Percentiles rank a stretch among this genome's conserved stretches.
Conservation (phyloP, 2,888 invertebrate genomes). For the Ophraella communa region DNA sequence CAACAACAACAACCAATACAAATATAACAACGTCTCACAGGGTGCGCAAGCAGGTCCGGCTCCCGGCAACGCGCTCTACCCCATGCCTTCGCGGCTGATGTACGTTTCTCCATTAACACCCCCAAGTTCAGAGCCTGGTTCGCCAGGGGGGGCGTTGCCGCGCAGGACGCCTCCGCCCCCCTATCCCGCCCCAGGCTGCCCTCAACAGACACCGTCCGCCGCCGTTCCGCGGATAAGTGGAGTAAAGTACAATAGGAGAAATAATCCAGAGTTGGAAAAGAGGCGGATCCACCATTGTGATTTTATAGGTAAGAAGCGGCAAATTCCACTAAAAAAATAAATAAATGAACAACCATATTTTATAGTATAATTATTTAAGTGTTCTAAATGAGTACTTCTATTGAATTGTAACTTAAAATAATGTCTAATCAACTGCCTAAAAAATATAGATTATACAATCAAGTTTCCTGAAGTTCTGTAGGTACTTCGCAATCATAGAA, state of each 20-base stretch:
- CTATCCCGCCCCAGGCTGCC: slow-evolving; percentile 68
- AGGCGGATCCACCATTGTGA: slow-evolving; percentile 95
- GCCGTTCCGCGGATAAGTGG: slow-evolving; percentile 49
- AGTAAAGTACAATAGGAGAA: slow-evolving; percentile 87
- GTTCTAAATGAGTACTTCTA: too few species aligned
- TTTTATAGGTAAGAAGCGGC: slow-evolving; percentile 76
- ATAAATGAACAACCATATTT: too few species aligned
- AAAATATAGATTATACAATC: too few species aligned
- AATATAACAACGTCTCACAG: slow-evolving; percentile 51
- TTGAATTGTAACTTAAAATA: too few species aligned
- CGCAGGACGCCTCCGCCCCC: slow-evolving; percentile 80
- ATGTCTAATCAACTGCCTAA: too few species aligned
- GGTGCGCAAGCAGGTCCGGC: slow-evolving; percentile 55
- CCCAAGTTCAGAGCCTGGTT: slow-evolving; percentile 87
- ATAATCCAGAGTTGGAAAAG: slow-evolving; percentile 96
- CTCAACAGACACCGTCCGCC: slow-evolving; percentile 47
- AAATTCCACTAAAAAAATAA: not conserved
- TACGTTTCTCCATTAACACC: slow-evolving; percentile 87
- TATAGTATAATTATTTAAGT: too few species aligned
- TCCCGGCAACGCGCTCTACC: slow-evolving; percentile 61
- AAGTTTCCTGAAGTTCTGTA: too few species aligned
- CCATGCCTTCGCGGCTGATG: slow-evolving; percentile 67
- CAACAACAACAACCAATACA: slow-evolving; percentile 57
- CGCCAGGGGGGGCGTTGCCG: slow-evolving; percentile 75
- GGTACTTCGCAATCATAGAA: too few species aligned